Evolutionary conservation across 2,797 vertebrate species (phyloP), one percentile per base, ranked within the genome.

Genomic region (Botia almorhae): DNA sequence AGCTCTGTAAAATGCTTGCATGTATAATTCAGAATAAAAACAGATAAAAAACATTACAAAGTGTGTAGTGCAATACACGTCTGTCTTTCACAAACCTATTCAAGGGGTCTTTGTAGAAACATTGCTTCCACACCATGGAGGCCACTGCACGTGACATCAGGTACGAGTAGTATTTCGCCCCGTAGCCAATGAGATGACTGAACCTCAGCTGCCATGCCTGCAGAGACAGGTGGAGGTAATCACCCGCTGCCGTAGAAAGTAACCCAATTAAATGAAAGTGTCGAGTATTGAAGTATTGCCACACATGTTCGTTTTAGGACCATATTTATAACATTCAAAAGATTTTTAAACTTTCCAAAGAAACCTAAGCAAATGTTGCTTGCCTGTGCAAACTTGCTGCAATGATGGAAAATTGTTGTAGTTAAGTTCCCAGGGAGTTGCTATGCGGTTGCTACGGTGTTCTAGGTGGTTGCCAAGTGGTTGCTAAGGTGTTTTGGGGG

Each of bases 161-260:
- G 91, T 99, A 99, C 29, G 98, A 99, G 88, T 99, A 99, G 58
- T 99, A 99, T 72, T 98, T 99, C 83, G 97, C 97, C 16, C 98
- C 97, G 0, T 99, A 99, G 78, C 98, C 96, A 76, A 98, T 94
- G 0, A 99, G 96, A 88, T 99, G 98, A 90, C 97, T 97, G 92
- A 99, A 99, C 82, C 97, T 93, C 87, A 98, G 93, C 88, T 99
- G 98, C 98, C 98, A 99, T 16, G 98, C 98, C 98, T 99, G 87
- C 10, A 75, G 61, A 53, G 70, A 78, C 86, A 85, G 7, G 67
- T 75, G 39, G 61, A 77, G 67, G 19, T 16, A 43, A 81, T 2
- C 63, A 60, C 33, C 3, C 33, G 58, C 50, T 51, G 39, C 55
- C 19, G 0, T n/a, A 65, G 50, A 19, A 74, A 69, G 50, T 14